Base-by-base conservation (phyloP, 2,888 invertebrate species). In the Megamerina dolium region DNA sequence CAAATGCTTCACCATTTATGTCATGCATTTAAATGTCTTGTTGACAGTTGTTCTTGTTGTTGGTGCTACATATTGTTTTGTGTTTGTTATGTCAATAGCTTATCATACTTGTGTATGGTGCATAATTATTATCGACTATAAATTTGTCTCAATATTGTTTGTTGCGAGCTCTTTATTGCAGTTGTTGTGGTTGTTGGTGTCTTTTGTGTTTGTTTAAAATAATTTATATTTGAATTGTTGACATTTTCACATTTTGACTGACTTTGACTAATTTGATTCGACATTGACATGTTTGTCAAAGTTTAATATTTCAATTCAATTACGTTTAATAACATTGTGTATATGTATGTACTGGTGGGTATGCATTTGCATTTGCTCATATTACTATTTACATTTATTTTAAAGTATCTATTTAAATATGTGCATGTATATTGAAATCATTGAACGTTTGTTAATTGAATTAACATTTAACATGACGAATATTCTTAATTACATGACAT, bases 1-100 rank as follows among this genome's bases (percentile, higher is more conserved):
- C n/a, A n/a, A n/a, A n/a, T n/a, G n/a, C n/a, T n/a, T n/a, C n/a
- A n/a, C n/a, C n/a, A n/a, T n/a, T n/a, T n/a, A n/a, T n/a, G n/a
- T n/a, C n/a, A n/a, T 17, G 40, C 32, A 12, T 14, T 14, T 16
- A 31, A 14, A n/a, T 12, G 27, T 20, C 20, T n/a, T 23, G 31
- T 30, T 38, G 38, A 38, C 38, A 42, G 19, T 60, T 60, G 58
- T 59, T 56, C 43, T 43, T 45, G 44, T 45, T 52, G 49, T 41
- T 49, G 48, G 34, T 36, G 10, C 5, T 37, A n/a, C n/a, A n/a
- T n/a, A n/a, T n/a, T n/a, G n/a, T n/a, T n/a, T n/a, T n/a, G n/a
- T n/a, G 37, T 9, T 27, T 30, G 38, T 30, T 19, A 20, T 38
- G 38, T 38, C 38, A 38, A 30, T 38, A 30, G n/a, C n/a, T n/a